Evolutionary conservation across 2,113 vertebrate species (phyloP), one percentile per base, ranked within the genome.

Genomic region (Urocynchramus pylzowi): DNA sequence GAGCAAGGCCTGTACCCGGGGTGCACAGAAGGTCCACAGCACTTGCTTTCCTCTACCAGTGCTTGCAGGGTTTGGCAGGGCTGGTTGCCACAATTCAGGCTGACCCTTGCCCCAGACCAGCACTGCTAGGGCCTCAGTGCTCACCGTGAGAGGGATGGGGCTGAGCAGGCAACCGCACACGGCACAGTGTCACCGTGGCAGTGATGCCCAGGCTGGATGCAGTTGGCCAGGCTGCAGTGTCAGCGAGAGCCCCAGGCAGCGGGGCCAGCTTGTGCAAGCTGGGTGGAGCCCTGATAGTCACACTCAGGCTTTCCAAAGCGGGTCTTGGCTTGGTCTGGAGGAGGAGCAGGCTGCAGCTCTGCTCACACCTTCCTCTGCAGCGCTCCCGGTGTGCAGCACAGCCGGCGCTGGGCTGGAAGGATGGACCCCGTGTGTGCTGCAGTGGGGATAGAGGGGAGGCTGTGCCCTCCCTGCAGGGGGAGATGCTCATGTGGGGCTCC

Each of bases 391-490:
- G 59, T 16, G 81, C 61, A 10, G 41, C 37, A 5, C 6, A 5
- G 65, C n/a, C 1, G 0, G 1, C 7, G 31, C 30, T 1, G 2
- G 54, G 37, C 20, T 17, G 22, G 45, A 47, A 24, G 64, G 30
- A 37, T 9, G 3, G 50, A 26, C 52, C 45, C 41, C 7, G 0
- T 0, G 10, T 3, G 47, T 8, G 20, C 73, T 17, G 42, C 56
- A 11, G 7, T 0, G 31, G 56, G 50, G 26, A 49, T n/a, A 35
- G 35, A n/a, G 31, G 7, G 37, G 13, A 44, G 41, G 16, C 11
- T 71, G 59, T 53, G 50, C 50, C 68, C 41, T 56, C 68, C 26
- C 19, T 37, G 26, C 31, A 31, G 42, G 4, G 44, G 15, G n/a
- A 84, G 42, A 22, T 1, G 5, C 41, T 44, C 10, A 1, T 3